These are phyloP conservation scores for Chiloscyllium plagiosum DNA, from an alignment of 2,113 vertebrate genomes.

Conservation along the genomic window DNA sequence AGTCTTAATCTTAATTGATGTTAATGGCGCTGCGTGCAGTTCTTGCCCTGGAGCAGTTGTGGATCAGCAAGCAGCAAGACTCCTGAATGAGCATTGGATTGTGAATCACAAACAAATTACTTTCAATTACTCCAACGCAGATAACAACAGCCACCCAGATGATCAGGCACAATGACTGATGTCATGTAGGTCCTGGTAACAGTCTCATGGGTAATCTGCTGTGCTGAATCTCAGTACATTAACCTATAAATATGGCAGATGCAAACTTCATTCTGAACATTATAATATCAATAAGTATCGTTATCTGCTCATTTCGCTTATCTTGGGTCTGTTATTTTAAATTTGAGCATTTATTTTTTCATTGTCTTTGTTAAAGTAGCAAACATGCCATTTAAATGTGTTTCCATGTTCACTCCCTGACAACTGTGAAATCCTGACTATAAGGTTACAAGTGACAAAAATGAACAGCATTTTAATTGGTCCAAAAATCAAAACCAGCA, in stretches of 20 bases:
- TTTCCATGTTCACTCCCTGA: neutral
- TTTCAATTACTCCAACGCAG: conserved; percentile 50
- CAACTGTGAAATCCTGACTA: neutral
- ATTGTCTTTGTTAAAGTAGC: neutral
- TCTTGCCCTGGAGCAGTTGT: conserved; percentile 46
- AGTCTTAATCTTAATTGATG: conserved; percentile 58
- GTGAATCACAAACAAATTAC: conserved; percentile 60
- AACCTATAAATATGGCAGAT: neutral
- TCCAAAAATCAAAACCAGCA: neutral
- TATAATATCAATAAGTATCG: neutral
- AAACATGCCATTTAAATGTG: neutral
- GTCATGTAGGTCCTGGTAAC: neutral
- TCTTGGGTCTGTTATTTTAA: neutral
- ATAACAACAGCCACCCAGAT: conserved; percentile 48
- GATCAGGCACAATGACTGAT: conserved; percentile 27
- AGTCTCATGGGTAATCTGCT: neutral
- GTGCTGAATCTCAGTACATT: neutral
- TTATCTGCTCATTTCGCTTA: neutral
- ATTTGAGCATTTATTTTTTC: neutral
- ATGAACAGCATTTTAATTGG: neutral
- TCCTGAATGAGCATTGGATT: neutral
- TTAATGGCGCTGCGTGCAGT: conserved; percentile 50
- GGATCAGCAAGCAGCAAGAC: conserved; percentile 54
- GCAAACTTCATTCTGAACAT: neutral
- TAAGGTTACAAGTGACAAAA: neutral